Percentiles rank a stretch among this genome's conserved stretches.
Conservation (phyloP, 1,140 invertebrate species). For the Formica selysi region DNA sequence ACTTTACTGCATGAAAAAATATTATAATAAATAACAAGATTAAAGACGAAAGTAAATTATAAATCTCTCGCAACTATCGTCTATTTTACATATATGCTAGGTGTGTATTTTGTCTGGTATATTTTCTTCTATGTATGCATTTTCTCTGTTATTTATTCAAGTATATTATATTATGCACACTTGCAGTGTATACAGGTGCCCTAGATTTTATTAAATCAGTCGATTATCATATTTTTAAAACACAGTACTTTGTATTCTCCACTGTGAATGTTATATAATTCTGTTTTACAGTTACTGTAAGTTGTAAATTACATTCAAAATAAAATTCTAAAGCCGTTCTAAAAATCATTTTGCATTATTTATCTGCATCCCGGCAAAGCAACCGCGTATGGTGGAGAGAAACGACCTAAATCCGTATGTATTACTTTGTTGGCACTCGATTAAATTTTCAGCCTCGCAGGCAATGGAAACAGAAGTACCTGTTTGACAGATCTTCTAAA, state of each 20-base stretch:
- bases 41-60: not conserved
- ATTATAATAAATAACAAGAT: not conserved
- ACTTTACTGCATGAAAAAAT: not conserved
- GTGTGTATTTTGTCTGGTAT: not conserved
- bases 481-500: conserved; percentile 53
- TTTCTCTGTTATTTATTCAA: conserved; percentile 31
- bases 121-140: not conserved
- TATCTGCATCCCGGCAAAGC: conserved; percentile 16
- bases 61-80: not conserved
- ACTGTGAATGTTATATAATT: not conserved
- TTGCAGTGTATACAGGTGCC: not conserved
- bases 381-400: not conserved
- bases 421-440: conserved; percentile 46
- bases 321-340: not conserved
- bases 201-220: conserved; percentile 14
- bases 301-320: conserved; percentile 27
- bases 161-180: not conserved
- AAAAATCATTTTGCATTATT: conserved; percentile 43
- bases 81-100: not conserved
- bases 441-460: conserved; percentile 50
- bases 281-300: not conserved
- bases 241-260: not conserved
- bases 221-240: conserved; percentile 40
- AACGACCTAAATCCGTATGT: conserved; percentile 48
- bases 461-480: conserved; percentile 51